phyloP scores from a whole-genome alignment of 2,797 vertebrate species.

The Valencia hispanica region DNA sequence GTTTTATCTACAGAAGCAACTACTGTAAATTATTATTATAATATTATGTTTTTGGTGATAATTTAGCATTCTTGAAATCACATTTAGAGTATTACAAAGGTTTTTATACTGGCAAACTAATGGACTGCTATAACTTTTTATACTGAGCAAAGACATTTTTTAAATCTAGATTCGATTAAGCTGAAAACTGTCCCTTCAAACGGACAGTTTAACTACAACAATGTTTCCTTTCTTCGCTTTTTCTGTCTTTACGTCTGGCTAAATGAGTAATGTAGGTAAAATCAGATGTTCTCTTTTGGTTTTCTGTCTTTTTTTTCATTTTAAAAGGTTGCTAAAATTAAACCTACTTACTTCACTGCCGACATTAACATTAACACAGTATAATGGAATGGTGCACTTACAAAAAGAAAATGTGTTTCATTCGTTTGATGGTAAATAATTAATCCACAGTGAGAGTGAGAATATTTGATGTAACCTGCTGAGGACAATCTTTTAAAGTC shows the following conservation, averaged over 20 bases:
- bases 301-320: too few species aligned
- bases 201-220: not conserved
- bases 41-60: too few species aligned
- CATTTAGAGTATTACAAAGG: too few species aligned
- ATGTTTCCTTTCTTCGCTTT: not conserved
- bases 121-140: too few species aligned
- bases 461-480: not conserved
- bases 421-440: slow-evolving; percentile 5
- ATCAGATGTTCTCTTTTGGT: not conserved
- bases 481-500: not conserved
- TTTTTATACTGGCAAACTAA: too few species aligned
- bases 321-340: not conserved
- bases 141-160: too few species aligned
- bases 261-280: not conserved
- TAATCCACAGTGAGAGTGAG: not conserved
- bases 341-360: not conserved
- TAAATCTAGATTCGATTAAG: not conserved
- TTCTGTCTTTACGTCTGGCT: not conserved
- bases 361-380: not conserved
- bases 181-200: not conserved
- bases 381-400: not conserved
- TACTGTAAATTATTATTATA: too few species aligned
- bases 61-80: too few species aligned
- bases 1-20: too few species aligned
- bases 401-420: not conserved